Evolutionary conservation across 64 coral and sea anemone genomes (phyloP), one percentile per base, ranked within the genome.

Genomic region (Pachyseris speciosa): DNA sequence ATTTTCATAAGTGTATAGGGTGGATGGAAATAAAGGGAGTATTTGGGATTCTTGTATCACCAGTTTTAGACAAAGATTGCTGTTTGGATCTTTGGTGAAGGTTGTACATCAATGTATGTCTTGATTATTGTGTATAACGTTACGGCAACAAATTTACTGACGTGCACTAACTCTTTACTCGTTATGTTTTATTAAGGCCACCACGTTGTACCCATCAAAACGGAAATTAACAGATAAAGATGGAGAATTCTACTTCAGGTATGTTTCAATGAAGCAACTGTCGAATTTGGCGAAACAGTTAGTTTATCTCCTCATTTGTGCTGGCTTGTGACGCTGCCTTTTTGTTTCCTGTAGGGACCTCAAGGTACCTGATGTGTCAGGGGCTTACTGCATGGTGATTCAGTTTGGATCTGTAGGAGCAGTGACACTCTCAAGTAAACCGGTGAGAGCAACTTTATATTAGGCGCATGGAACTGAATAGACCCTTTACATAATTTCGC

Each of bases 231-330:
- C 76, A 22, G 96, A 98, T 24, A 95, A 92, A 58, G 89, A 83
- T 12, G 85, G 88, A 48, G 80, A 92, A 79, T 92, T 92, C 50
- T 94, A 92, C 48, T 98, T 98, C 24, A 98, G 96, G 96, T 98
- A 38, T 9, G 52, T 73, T 29, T 2, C 30, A 47, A 45, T 86
- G 9, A 36, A 42, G 2, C 28, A 48, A 5, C 15, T 65, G 34
- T 83, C 5, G 29, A 47, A 24, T 20, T 16, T 17, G 8, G 5
- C 28, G 19, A 24, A 45, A 9, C 26, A 41, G 16, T 34, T 20
- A 9, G 12, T 48, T 15, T n/a, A 64, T 22, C 59, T 25, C 22
- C 3, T 22, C n/a, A n/a, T n/a, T n/a, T n/a, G n/a, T n/a, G n/a
- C n/a, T 58, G 52, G 16, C 19, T 13, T 19, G 16, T 13, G n/a